phyloP scores from a whole-genome alignment of 2,888 invertebrate species.

The Oligia latruncula region DNA sequence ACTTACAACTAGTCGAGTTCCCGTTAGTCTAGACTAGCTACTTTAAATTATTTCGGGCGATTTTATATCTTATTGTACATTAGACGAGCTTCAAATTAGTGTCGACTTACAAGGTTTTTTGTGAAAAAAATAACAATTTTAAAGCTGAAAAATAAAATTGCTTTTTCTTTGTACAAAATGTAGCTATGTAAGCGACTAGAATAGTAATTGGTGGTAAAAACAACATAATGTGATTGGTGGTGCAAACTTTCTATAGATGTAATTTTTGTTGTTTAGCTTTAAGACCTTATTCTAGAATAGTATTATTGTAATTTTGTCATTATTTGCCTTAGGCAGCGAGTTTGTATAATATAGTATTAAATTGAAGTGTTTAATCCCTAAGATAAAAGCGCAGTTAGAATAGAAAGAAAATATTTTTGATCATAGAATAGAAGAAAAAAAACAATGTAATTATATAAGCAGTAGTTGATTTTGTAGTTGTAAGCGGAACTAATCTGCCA shows the following conservation, averaged over 20 bases:
- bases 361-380: constrained; percentile 66
- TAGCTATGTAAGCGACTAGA: constrained; percentile 78
- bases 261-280: constrained; percentile 82
- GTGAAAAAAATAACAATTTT: constrained; percentile 65
- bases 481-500: constrained; percentile 79
- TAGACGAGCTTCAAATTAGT: constrained; percentile 83
- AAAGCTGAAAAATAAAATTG: constrained; percentile 65
- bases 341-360: constrained; percentile 65
- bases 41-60: constrained; percentile 80
- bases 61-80: constrained; percentile 79
- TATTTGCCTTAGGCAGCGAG: constrained; percentile 82
- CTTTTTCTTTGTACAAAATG: constrained; percentile 73
- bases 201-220: constrained; percentile 80
- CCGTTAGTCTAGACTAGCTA: constrained; percentile 80
- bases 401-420: constrained; percentile 70
- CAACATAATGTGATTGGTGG: constrained; percentile 85
- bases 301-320: constrained; percentile 70
- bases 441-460: constrained; percentile 72
- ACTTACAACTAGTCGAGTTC: constrained; percentile 74
- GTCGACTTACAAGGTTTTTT: constrained; percentile 69
- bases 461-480: constrained; percentile 81
- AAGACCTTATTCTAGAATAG: constrained; percentile 77
- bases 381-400: constrained; percentile 72
- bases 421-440: constrained; percentile 80
- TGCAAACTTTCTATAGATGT: constrained; percentile 87